These are phyloP conservation scores for Hormiphora californensis DNA, from an alignment of 37 sponge, comb jelly and placozoan species.

Conservation along the genomic window DNA sequence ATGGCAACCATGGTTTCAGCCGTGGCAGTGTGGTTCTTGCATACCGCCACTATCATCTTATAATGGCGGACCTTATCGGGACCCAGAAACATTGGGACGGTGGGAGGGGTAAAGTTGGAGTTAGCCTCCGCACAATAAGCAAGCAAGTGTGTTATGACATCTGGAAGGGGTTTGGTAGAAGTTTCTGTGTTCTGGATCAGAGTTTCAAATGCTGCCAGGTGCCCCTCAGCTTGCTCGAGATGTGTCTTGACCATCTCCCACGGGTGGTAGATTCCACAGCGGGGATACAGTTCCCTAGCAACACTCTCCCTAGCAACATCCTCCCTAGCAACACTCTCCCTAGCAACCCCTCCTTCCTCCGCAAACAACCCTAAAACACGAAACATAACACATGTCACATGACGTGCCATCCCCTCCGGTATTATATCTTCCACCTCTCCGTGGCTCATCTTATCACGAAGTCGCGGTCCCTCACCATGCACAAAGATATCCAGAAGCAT, in stretches of 20 bases:
- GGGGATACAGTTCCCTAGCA: neutral
- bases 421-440: slow-evolving; percentile 64
- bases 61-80: too few species aligned
- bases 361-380: neutral
- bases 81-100: neutral
- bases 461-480: slow-evolving; percentile 71
- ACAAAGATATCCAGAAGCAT: slow-evolving; percentile 76
- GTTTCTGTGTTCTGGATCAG: neutral
- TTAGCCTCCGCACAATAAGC: neutral
- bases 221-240: neutral
- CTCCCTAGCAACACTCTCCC: neutral
- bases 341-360: neutral
- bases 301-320: neutral
- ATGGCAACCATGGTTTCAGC: too few species aligned
- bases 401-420: neutral
- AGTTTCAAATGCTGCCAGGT: neutral
- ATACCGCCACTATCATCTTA: too few species aligned
- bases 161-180: neutral
- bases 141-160: neutral
- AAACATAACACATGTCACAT: neutral
- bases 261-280: neutral
- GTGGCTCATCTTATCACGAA: slow-evolving; percentile 84
- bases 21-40: too few species aligned
- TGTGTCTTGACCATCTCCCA: neutral
- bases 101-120: neutral